Conservation (phyloP, 2,888 invertebrate species). For the Pilophorus perplexus region DNA sequence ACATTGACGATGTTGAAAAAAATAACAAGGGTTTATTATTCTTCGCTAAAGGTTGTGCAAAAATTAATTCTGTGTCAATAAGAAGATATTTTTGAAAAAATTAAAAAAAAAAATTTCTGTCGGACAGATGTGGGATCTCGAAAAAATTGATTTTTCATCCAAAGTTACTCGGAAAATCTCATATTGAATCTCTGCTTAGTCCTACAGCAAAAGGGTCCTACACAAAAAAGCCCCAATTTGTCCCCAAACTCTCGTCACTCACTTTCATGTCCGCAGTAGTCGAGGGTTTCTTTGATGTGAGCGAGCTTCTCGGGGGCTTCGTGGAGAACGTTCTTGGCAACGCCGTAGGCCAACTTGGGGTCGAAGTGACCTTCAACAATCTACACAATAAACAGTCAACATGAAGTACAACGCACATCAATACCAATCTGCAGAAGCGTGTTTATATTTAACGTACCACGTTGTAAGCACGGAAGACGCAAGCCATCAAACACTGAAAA, state of each 20-base stretch:
- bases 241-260: too few species aligned
- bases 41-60: too few species aligned
- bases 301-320: constrained; percentile 39
- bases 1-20: too few species aligned
- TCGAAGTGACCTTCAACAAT: constrained; percentile 41
- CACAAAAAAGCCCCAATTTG: too few species aligned
- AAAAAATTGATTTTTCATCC: too few species aligned
- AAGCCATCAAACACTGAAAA: constrained; percentile 44
- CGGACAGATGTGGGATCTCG: too few species aligned
- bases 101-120: too few species aligned
- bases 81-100: too few species aligned
- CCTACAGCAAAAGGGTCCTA: background rate
- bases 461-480: constrained; percentile 37
- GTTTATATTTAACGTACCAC: constrained; percentile 15
- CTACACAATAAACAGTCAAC: constrained; percentile 8
- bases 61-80: too few species aligned
- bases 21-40: too few species aligned
- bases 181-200: too few species aligned
- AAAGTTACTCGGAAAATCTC: too few species aligned
- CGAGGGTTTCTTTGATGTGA: constrained; percentile 39
- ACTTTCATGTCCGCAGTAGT: constrained; percentile 42
- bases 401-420: background rate
- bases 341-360: constrained; percentile 40
- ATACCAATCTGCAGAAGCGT: background rate
- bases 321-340: constrained; percentile 41